Evolutionary conservation across 37 sponge, comb jelly and placozoan species (phyloP).

Genomic region (Bolinopsis microptera): DNA sequence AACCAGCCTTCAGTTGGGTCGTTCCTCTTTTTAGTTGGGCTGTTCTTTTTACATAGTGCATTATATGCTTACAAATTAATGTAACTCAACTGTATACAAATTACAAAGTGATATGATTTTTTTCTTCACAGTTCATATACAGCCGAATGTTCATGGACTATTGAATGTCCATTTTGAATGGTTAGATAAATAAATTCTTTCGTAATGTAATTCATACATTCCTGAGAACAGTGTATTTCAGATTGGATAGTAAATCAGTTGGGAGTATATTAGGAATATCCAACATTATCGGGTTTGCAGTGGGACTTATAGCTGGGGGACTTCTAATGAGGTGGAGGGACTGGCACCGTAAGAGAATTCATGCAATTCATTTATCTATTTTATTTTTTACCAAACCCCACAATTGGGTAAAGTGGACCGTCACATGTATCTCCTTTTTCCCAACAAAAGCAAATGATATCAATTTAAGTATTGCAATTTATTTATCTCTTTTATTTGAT

Average conservation of each 20-base stretch:
- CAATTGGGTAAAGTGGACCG: too few relatives aligned
- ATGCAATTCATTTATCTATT: too few relatives aligned
- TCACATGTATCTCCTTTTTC: background rate
- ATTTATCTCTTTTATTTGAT: too few relatives aligned
- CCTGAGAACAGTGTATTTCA: background rate
- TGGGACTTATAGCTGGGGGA: constrained; percentile 26
- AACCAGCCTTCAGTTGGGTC: background rate
- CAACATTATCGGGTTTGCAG: background rate
- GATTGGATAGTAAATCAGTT: background rate
- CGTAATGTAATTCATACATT: too few relatives aligned
- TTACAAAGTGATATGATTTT: background rate
- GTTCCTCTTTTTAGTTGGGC: background rate
- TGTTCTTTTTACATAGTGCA: background rate
- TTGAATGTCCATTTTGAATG: too few relatives aligned
- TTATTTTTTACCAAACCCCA: too few relatives aligned
- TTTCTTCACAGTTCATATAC: too few relatives aligned
- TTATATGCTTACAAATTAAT: background rate
- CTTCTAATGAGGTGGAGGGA: background rate
- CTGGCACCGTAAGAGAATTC: constrained; percentile 25
- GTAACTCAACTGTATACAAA: too few relatives aligned
- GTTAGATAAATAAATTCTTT: too few relatives aligned
- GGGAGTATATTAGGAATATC: constrained; percentile 6
- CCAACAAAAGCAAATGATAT: too few relatives aligned
- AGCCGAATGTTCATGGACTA: too few relatives aligned
- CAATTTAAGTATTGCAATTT: too few relatives aligned